Base-by-base conservation (phyloP, 2,113 vertebrate genomes). In the Atlantisia rogersi region DNA sequence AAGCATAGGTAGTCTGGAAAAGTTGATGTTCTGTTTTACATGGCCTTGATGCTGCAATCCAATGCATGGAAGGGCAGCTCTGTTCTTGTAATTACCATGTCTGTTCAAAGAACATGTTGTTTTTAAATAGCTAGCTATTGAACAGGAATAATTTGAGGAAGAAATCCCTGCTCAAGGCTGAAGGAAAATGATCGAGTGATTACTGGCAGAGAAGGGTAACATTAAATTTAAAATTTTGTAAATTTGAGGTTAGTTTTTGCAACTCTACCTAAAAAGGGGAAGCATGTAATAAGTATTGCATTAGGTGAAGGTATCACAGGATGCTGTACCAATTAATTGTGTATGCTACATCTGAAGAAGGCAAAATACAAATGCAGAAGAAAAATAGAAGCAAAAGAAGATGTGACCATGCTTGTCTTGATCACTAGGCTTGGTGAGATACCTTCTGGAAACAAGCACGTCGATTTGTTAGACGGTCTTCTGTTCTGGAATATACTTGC, bases 361-460 rank as follows among this genome's bases (percentile, higher is more conserved):
- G 31, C 65, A 89, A 94, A 87, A 82, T n/a, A 14, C 13, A 85
- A 65, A 69, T 52, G 11, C 67, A 60, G 26, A 82, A 71, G 31
- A 21, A 81, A 95, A 84, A 78, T 10, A 58, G 26, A 69, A 82
- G 39, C 15, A 84, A 62, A 26, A 87, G 4, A 71, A 75, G 25
- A 50, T 20, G 11, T 65, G 59, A 78, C 32, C 6, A 5, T 75
- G 80, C 7, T 46, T 48, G 18, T 35, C 40, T 73, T 50, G 64
- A 32, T 67, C 52, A 37, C 21, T 60, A 53, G 37, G 12, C 52
- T 91, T 58, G 40, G 3, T 56, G 28, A 91, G 31, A 40, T 97
- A 97, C 95, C 95, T 97, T 96, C 67, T 96, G 94, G 80, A 94
- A 88, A 69, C 82, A 88, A 26, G 94, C 81, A 19, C 2, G 40